Base-by-base conservation (phyloP, 2,888 invertebrate genomes). In the Lepidocyrtinus sp. region DNA sequence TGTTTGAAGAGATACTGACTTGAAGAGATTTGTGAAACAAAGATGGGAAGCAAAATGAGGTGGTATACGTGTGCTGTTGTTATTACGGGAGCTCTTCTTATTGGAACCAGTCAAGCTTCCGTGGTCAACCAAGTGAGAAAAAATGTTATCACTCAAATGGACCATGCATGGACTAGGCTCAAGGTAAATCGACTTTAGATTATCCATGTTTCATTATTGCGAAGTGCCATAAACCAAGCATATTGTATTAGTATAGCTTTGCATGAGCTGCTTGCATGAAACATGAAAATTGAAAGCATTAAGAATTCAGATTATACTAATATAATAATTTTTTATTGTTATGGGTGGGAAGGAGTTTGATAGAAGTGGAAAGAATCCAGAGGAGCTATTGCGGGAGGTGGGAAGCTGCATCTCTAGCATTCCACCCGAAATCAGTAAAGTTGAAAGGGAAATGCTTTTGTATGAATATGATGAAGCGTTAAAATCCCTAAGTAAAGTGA, bases 381-480 rank as follows among this genome's bases (percentile, higher is more conserved):
- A 68, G 15, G 80, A 82, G 12, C 36, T 82, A 15, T 71, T 86
- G 0, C 45, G 73, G 50, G 82, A 77, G 15, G 71, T 86, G 64
- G 83, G 83, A 0, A 55, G 62, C 7, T 61, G 68, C n/a, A 46
- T 86, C 12, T 73, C 71, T 5, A 81, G 21, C n/a, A 78, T 86
- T 64, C 85, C 86, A 5, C 36, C 65, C 9, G 76, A 72, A n/a
- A 85, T 86, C 9, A 72, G 71, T n/a, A 80, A 80, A 15, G 81
- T 86, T 12, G 86, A 86, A 45, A 79, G 75, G 67, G 86, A 86
- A 46, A 78, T 85, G 63, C 59, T 63, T 0, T 68, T 83, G 12
- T 81, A 82, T 74, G 86, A 85, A 21, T 86, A 86, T 68, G 85
- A 86, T 61, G 83, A 83, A 65, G 84, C 86, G 24, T 65, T 85